These are phyloP conservation scores for Argyrosomus japonicus DNA, from an alignment of 2,113 vertebrate species.

Conservation along the genomic window DNA sequence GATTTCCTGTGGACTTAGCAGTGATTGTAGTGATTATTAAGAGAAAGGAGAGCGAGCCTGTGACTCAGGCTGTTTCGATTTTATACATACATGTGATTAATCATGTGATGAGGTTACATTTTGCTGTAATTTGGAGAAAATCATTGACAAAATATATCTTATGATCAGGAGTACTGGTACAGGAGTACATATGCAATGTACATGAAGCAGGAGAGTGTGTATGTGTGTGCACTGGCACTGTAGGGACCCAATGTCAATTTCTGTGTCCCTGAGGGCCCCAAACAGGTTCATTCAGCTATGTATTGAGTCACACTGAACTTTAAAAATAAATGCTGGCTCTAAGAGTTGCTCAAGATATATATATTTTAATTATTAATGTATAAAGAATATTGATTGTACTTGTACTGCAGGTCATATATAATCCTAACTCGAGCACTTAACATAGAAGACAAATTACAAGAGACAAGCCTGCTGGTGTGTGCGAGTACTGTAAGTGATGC, in stretches of 20 bases:
- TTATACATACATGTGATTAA: too few relatives aligned
- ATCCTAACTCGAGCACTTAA: not conserved
- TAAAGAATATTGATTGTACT: not conserved
- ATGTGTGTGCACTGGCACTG: not conserved
- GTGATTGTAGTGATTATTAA: too few relatives aligned
- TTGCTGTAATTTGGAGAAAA: too few relatives aligned
- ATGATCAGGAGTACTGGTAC: too few relatives aligned
- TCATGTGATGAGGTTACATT: too few relatives aligned
- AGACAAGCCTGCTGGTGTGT: not conserved
- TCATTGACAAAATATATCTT: too few relatives aligned
- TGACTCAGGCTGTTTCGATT: too few relatives aligned
- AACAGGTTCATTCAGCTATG: not conserved
- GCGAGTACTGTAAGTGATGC: not conserved
- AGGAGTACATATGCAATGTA: too few relatives aligned
- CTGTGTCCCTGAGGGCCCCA: not conserved
- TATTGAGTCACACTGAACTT: not conserved
- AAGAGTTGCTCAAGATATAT: not conserved
- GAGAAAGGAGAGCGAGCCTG: too few relatives aligned
- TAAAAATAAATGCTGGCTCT: not conserved
- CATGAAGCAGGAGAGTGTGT: not conserved
- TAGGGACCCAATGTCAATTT: not conserved
- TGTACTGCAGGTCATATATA: not conserved
- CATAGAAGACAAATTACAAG: too few relatives aligned
- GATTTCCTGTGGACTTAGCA: too few relatives aligned
- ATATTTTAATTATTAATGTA: not conserved